Percentiles rank a stretch among this genome's conserved stretches.
These are phyloP conservation scores for Orussus abietinus DNA, from an alignment of 1,140 invertebrate species.

Conservation along the genomic window DNA sequence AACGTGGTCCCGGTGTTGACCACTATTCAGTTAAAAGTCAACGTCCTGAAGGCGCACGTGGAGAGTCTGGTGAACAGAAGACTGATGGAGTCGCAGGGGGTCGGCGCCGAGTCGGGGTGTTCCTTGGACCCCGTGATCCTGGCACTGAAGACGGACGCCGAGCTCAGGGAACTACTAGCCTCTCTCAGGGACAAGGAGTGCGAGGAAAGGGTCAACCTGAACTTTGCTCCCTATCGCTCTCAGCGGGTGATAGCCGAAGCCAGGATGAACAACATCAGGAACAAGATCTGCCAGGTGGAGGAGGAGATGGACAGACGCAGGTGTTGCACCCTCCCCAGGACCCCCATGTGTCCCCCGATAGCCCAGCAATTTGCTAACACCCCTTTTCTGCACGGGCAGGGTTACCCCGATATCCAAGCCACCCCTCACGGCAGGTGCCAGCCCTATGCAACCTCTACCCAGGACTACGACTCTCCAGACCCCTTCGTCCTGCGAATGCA, in stretches of 20 bases:
- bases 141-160: slow-evolving; percentile 35
- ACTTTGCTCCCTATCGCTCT: slow-evolving; percentile 35
- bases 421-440: too few species aligned
- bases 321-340: slow-evolving; percentile 8
- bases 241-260: slow-evolving; percentile 36
- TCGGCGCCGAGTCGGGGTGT: slow-evolving; percentile 28
- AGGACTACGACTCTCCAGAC: slow-evolving; percentile 30
- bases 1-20: slow-evolving; percentile 42
- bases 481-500: slow-evolving; percentile 32
- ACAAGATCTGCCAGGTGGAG: slow-evolving; percentile 40
- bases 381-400: slow-evolving; percentile 18
- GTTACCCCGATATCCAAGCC: slow-evolving; percentile 17
- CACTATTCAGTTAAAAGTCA: slow-evolving; percentile 40
- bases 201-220: slow-evolving; percentile 38
- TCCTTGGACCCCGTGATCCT: slow-evolving; percentile 33
- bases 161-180: slow-evolving; percentile 35
- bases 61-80: slow-evolving; percentile 34
- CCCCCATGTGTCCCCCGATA: slow-evolving; percentile 16
- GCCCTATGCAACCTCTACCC: slow-evolving; percentile 3
- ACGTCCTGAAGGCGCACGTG: slow-evolving; percentile 36
- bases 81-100: slow-evolving; percentile 39
- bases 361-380: slow-evolving; percentile 20
- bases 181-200: slow-evolving; percentile 38
- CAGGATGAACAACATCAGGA: slow-evolving; percentile 33
- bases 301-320: slow-evolving; percentile 38